A percentile compares a stretch with the other conserved stretches of the same genome.
Evolutionary conservation across 2,797 vertebrate genomes (phyloP).

Genomic region (Lithobates pipiens): DNA sequence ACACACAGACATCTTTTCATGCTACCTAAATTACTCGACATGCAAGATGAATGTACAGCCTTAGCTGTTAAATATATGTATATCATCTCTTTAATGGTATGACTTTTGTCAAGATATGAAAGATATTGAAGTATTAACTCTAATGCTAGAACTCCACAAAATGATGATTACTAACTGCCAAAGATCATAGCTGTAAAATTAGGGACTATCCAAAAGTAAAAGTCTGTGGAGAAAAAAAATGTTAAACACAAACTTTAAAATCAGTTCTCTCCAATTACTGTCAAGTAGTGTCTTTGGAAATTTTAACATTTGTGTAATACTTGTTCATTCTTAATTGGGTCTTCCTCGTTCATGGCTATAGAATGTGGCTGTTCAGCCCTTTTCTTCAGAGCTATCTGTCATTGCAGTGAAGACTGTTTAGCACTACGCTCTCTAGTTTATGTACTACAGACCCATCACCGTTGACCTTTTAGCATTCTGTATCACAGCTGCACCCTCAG

Average conservation of each 20-base stretch:
- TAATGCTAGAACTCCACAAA: neutral
- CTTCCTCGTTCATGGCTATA: neutral
- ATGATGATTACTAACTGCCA: neutral
- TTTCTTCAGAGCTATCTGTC: slow-evolving; percentile 30
- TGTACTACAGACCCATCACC: slow-evolving; percentile 10
- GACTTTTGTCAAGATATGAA: neutral
- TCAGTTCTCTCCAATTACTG: neutral
- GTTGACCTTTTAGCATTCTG: slow-evolving; percentile 32
- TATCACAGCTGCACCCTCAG: neutral
- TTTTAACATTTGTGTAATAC: neutral
- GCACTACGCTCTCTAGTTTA: slow-evolving; percentile 6
- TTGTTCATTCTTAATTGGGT: neutral
- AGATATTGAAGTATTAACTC: neutral
- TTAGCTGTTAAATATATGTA: neutral
- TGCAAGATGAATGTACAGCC: neutral
- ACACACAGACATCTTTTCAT: too few species aligned
- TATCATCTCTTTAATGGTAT: neutral
- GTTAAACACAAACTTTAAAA: neutral
- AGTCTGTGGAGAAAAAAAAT: neutral
- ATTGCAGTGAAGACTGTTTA: slow-evolving; percentile 38
- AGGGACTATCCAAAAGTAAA: neutral
- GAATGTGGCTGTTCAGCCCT: slow-evolving; percentile 9
- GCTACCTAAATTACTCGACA: neutral
- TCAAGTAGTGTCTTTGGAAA: neutral
- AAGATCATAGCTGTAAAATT: neutral